These are phyloP conservation scores for Mythimna lalbum DNA, from an alignment of 2,888 invertebrate genomes.

Conservation along the genomic window DNA sequence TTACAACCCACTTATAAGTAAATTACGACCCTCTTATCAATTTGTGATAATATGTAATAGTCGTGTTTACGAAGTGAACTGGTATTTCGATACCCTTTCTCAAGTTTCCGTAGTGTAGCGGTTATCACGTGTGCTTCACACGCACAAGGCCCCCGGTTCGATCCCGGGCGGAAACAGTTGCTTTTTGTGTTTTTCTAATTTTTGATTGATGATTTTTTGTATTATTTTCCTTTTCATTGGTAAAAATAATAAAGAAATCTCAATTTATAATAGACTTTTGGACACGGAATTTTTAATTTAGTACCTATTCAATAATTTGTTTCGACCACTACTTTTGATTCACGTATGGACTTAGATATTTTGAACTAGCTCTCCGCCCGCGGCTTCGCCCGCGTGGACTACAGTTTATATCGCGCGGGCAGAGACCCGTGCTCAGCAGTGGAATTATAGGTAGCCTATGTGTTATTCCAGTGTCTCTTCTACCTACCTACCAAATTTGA, in stretches of 20 bases:
- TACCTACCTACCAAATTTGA: too few relatives aligned
- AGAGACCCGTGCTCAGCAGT: too few relatives aligned
- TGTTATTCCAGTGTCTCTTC: too few relatives aligned
- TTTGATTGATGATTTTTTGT: not conserved
- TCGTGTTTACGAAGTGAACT: rapidly evolving
- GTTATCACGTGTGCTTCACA: slow-evolving; percentile 95
- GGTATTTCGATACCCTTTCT: rapidly evolving
- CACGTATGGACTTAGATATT: not conserved
- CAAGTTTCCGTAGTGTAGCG: slow-evolving; percentile 94
- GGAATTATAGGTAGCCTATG: too few relatives aligned
- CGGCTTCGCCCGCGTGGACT: too few relatives aligned
- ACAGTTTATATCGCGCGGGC: too few relatives aligned
- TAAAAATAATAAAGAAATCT: not conserved
- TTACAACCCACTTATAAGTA: slow-evolving; percentile 50
- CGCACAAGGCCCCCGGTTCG: slow-evolving; percentile 94
- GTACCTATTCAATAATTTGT: not conserved
- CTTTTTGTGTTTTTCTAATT: slow-evolving; percentile 30
- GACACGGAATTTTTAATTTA: not conserved
- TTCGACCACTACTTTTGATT: not conserved
- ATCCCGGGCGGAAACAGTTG: slow-evolving; percentile 92
- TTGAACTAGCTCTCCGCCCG: too few relatives aligned
- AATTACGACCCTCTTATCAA: slow-evolving; percentile 50
- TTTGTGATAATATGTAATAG: slow-evolving; percentile 1
- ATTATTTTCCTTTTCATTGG: too few relatives aligned
- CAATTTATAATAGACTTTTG: too few relatives aligned